A percentile compares a stretch with the other conserved stretches of the same genome.
These are phyloP conservation scores for Drosophila sulfurigaster DNA, from an alignment of 1,140 invertebrate genomes.

Conservation along the genomic window DNA sequence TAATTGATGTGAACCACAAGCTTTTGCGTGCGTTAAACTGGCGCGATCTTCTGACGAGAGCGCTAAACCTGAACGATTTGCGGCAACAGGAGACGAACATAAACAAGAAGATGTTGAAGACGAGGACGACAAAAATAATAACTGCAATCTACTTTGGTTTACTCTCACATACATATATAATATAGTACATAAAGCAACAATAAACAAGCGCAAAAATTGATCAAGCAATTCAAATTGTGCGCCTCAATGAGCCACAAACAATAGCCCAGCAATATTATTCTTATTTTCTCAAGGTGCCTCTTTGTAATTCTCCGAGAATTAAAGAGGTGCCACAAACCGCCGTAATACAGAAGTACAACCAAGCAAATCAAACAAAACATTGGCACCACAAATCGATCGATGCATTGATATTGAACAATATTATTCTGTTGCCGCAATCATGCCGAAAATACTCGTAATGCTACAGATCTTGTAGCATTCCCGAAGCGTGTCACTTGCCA, in stretches of 20 bases:
- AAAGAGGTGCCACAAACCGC: constrained; percentile 58
- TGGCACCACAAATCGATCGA: constrained; percentile 66
- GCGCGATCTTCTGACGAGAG: constrained; percentile 50
- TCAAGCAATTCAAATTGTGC: constrained; percentile 64
- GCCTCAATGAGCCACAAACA: constrained; percentile 59
- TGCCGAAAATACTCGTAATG: background rate
- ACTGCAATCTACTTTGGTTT: constrained; percentile 76
- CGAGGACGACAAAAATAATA: constrained; percentile 23
- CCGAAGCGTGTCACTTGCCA: constrained; percentile 7
- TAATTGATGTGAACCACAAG: constrained; percentile 56
- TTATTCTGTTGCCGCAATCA: constrained; percentile 13
- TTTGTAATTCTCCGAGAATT: constrained; percentile 79
- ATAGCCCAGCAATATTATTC: constrained; percentile 84
- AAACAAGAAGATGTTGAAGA: constrained; percentile 12
- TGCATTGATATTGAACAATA: constrained; percentile 14
- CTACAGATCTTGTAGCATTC: background rate
- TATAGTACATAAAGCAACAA: constrained; percentile 56
- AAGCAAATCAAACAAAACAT: constrained; percentile 60
- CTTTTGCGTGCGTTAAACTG: constrained; percentile 78
- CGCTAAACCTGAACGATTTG: background rate
- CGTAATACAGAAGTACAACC: constrained; percentile 77
- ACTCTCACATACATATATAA: constrained; percentile 63
- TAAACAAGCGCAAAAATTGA: constrained; percentile 77
- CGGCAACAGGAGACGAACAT: constrained; percentile 10
- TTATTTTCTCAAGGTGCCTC: constrained; percentile 69